These are phyloP conservation scores for Lucilia sericata DNA, from an alignment of 1,140 invertebrate genomes.

Conservation along the genomic window DNA sequence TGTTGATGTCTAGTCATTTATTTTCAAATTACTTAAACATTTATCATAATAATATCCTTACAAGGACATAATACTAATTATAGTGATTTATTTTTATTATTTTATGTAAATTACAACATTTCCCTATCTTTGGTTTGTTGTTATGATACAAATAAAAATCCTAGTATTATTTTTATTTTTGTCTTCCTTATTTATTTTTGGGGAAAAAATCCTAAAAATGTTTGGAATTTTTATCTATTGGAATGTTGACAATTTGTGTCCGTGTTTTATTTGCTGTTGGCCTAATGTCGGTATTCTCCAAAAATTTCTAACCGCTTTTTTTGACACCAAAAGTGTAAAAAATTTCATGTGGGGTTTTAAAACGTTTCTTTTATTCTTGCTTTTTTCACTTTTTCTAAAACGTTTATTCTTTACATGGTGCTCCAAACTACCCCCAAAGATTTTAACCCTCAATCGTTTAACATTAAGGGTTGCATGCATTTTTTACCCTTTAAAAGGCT, in stretches of 20 bases:
- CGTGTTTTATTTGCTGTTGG: constrained; percentile 17
- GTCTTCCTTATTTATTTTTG: background rate
- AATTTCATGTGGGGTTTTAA: background rate
- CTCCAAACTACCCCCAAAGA: background rate
- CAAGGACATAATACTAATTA: no score
- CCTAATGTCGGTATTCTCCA: constrained; percentile 38
- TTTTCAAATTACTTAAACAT: constrained; percentile 14
- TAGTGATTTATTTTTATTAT: no score
- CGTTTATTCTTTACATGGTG: background rate
- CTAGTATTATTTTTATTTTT: no score
- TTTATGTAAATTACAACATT: no score
- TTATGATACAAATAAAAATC: background rate
- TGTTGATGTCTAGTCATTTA: constrained; percentile 42
- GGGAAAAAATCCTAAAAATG: background rate
- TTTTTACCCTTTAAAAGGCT: background rate
- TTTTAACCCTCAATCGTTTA: background rate
- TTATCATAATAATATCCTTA: background rate
- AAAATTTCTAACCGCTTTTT: constrained; percentile 40
- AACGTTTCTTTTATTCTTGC: background rate
- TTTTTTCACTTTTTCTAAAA: background rate
- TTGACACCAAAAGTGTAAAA: background rate
- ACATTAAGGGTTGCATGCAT: background rate
- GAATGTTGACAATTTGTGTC: background rate
- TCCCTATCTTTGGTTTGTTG: background rate
- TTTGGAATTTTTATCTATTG: constrained; percentile 26